Base-by-base conservation (phyloP, 2,888 invertebrate genomes). In the Steromphala cineraria region DNA sequence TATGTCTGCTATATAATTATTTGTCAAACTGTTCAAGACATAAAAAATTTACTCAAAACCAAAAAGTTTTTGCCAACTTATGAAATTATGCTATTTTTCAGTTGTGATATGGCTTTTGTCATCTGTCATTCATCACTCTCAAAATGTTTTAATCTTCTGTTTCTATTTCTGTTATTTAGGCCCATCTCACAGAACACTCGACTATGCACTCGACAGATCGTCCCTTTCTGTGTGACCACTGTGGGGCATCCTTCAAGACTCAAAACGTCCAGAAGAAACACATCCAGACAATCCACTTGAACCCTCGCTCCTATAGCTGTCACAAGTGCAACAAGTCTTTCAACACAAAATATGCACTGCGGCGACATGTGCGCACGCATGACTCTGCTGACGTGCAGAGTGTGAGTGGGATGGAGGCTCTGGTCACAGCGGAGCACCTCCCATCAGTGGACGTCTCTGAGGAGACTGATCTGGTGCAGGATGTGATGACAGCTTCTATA, bases 211-310 rank as follows among this genome's bases (percentile, higher is more conserved):
- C 94, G 0, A 94, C 93, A 46, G 89, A 93, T 1, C 91, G 94
- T 10, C 92, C 94, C 0, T 94, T 94, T 84, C 93, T 95, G 53
- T 95, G 95, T 85, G 94, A 95, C 81, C 91, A 94, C 13, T 95
- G 95, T 86, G 94, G 94, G n/a, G 94, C 94, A 89, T 82, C 94
- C 92, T 93, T 93, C 94, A 95, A 90, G 86, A 94, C 94, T 0
- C 89, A 91, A 21, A 91, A 93, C 0, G 93, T 93, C 0, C 94
- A 94, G 84, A 88, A 93, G 40, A 93, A 93, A 81, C 94, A 94
- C 82, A 89, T 93, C 8, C 89, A 91, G 74, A 92, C 92, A 21
- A 93, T 94, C 74, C 94, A 94, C 85, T 87, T 90, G 46, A 93
- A 93, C 81, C 93, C 93, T 0, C 89, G 92, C 2, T 89, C 93